These are phyloP conservation scores for Tiaroga cobitis DNA, from an alignment of 2,797 vertebrate genomes.

Conservation along the genomic window DNA sequence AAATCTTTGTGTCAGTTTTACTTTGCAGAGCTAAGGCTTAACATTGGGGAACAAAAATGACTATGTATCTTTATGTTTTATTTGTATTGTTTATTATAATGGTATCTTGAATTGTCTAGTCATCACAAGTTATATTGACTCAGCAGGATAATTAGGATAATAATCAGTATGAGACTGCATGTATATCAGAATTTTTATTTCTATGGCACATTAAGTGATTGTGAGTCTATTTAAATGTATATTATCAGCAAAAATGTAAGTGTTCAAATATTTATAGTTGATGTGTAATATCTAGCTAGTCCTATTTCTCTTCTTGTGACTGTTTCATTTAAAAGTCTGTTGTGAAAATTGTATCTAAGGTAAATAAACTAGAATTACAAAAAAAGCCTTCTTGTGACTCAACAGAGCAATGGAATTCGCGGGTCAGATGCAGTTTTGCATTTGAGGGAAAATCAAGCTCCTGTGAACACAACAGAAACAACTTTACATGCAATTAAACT, in stretches of 20 bases:
- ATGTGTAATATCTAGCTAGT: conserved; percentile 1
- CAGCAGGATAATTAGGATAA: conserved; percentile 1
- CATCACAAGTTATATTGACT: neutral
- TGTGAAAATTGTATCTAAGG: neutral
- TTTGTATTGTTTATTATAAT: conserved; percentile 2
- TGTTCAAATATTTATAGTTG: conserved; percentile 32
- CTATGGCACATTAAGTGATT: neutral
- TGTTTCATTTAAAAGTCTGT: neutral
- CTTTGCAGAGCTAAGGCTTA: conserved; percentile 29
- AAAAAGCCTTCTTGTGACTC: neutral
- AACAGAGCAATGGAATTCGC: neutral
- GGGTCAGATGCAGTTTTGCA: neutral
- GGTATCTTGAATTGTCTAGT: neutral
- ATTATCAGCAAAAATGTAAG: neutral
- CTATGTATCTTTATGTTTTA: conserved; percentile 1
- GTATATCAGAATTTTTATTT: neutral
- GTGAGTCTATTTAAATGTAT: conserved; percentile 35
- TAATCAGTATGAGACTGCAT: conserved; percentile 22
- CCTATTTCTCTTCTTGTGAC: conserved; percentile 1
- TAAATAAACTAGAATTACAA: conserved; percentile 4
- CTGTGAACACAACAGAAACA: neutral
- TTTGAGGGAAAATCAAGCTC: neutral
- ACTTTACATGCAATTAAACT: neutral
- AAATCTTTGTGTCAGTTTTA: neutral
- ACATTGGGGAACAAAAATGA: conserved; percentile 12